Percentiles rank a stretch among this genome's conserved stretches.
Evolutionary conservation across 2,888 invertebrate species (phyloP).

Genomic region (Rhagophthalmus giganteus): DNA sequence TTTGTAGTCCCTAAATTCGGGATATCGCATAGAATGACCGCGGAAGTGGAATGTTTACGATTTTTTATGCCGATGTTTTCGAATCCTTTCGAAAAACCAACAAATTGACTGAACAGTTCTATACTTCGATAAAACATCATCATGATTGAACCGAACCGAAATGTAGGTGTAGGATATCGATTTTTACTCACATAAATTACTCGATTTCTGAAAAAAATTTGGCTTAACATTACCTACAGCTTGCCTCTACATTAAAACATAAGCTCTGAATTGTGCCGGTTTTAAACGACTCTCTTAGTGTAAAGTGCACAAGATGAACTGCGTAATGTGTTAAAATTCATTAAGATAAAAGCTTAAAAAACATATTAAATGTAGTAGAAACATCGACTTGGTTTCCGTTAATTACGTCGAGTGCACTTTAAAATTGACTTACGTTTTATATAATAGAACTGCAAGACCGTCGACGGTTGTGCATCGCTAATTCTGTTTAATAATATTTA

Average conservation of each 20-base stretch:
- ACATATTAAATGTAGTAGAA: too few species aligned
- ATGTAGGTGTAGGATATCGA: too few species aligned
- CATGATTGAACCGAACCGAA: not conserved
- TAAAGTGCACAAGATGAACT: too few species aligned
- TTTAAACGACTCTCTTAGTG: too few species aligned
- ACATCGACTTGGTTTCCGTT: too few species aligned
- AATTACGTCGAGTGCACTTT: constrained; percentile 27
- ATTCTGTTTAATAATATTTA: constrained; percentile 16
- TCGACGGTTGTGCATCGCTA: constrained; percentile 12
- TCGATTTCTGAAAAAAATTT: too few species aligned
- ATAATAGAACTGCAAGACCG: constrained; percentile 13
- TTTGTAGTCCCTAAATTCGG: not conserved
- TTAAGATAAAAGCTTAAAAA: too few species aligned
- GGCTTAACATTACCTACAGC: too few species aligned
- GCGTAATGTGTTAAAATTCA: too few species aligned
- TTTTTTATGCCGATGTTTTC: not conserved
- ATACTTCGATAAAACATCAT: not conserved
- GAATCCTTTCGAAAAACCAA: not conserved
- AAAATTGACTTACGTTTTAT: constrained; percentile 15
- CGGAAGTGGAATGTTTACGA: not conserved
- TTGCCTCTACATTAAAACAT: too few species aligned
- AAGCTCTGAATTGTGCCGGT: too few species aligned
- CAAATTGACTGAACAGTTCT: not conserved
- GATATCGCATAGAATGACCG: not conserved
- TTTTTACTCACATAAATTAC: too few species aligned